Evolutionary conservation across 2,797 vertebrate genomes (phyloP), one percentile per base, ranked within the genome.

Genomic region (Xenopus petersii): DNA sequence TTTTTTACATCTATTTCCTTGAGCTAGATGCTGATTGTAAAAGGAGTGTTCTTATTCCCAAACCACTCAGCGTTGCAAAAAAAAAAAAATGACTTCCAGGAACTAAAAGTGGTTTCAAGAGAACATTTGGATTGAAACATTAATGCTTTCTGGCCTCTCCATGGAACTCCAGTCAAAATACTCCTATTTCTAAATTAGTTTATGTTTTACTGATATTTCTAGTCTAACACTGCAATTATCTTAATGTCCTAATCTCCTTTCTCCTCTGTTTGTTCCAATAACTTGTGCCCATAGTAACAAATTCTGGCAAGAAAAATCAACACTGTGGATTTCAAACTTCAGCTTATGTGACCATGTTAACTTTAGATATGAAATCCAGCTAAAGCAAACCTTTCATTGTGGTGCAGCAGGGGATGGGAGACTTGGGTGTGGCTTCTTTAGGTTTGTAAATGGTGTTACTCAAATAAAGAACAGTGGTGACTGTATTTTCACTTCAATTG

Each of bases 101-200:
- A 88, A 88, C 82, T 85, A 82, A 78, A 89, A 79, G 80, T 80
- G 73, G 62, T 86, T 91, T 87, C 82, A 81, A 88, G 84, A 26
- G 82, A 86, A 86, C 75, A 77, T 71, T 86, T 89, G 86, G 86
- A 70, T 79, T 49, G 75, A 79, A 80, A 80, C 33, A 67, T 81
- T 81, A 74, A 67, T 47, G 56, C 64, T 81, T 84, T 78, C 75
- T 75, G 72, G 71, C 86, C 71, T 55, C 77, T 75, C 71, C 77
- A 70, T 75, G 70, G 56, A 68, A 80, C 65, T 68, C 67, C 67
- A 79, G 76, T 79, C 66, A 74, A 70, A 78, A 79, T 70, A 70
- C 67, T 70, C 71, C 60, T 66, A 74, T 70, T 74, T 79, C 77
- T 79, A 74, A 79, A 79, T 79, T 61, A 79, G 67, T 74, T 70